Percentiles rank a stretch among this genome's conserved stretches.
These are phyloP conservation scores for Xylocopa sonorina DNA, from an alignment of 1,140 invertebrate genomes.

Conservation along the genomic window DNA sequence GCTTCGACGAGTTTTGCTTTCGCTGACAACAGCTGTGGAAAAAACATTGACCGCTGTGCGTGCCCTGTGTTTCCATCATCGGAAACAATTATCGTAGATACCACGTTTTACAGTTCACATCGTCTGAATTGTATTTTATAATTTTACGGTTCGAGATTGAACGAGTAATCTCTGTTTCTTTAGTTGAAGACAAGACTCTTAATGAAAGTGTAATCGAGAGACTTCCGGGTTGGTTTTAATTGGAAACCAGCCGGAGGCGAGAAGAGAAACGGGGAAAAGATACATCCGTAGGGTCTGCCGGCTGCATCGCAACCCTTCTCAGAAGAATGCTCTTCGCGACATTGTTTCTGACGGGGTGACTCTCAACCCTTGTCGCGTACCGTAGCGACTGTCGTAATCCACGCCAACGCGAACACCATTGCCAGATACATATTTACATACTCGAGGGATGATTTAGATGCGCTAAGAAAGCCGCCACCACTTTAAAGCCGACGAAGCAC, in stretches of 20 bases:
- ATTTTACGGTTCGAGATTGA: too few species aligned
- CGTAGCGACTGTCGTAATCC: slow-evolving; percentile 46
- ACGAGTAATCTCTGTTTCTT: not conserved
- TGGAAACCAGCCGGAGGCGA: not conserved
- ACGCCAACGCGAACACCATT: slow-evolving; percentile 9
- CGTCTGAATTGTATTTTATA: too few species aligned
- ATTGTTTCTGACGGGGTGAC: slow-evolving; percentile 55
- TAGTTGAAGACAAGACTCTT: not conserved
- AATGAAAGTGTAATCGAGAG: not conserved
- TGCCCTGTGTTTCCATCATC: too few species aligned
- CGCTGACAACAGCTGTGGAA: too few species aligned
- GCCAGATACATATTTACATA: slow-evolving; percentile 47
- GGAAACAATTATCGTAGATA: too few species aligned
- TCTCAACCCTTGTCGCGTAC: slow-evolving; percentile 54
- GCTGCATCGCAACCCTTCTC: not conserved
- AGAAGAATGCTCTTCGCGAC: slow-evolving; percentile 21
- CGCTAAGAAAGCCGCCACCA: slow-evolving; percentile 10
- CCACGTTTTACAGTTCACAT: too few species aligned
- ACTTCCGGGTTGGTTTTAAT: slow-evolving; percentile 37
- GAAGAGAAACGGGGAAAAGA: not conserved
- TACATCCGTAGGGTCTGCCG: not conserved
- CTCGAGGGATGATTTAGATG: slow-evolving; percentile 30
- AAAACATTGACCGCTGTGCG: too few species aligned
- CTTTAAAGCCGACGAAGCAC: slow-evolving; percentile 22
- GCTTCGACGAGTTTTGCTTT: too few species aligned